phyloP scores from a whole-genome alignment of 2,113 vertebrate genomes.

The Penelope pileata region DNA sequence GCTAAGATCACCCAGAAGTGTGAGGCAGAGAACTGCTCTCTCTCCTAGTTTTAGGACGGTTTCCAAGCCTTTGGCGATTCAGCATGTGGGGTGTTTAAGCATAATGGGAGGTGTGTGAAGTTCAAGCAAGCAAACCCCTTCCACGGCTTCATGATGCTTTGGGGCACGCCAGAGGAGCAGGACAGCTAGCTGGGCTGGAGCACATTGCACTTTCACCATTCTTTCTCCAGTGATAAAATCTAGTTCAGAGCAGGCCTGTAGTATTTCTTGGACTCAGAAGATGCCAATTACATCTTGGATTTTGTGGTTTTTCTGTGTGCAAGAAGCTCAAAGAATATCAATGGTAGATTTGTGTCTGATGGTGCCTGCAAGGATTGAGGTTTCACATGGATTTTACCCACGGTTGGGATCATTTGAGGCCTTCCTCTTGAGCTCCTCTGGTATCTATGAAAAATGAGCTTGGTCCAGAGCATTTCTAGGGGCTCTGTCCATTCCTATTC shows the following conservation, averaged over 20 bases:
- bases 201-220: background rate
- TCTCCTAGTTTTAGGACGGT: background rate
- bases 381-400: background rate
- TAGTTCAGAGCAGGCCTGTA: background rate
- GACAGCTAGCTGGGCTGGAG: background rate
- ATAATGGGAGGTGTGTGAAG: background rate
- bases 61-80: background rate
- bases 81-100: accelerated
- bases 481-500: slow-evolving; percentile 5
- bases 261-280: background rate
- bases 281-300: background rate
- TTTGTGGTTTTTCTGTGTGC: background rate
- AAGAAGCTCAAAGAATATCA: background rate
- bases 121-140: background rate
- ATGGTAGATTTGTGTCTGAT: background rate
- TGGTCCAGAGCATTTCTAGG: background rate
- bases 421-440: background rate
- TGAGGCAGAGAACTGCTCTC: background rate
- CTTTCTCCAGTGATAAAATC: background rate
- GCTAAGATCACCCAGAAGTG: background rate
- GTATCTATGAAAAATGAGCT: background rate
- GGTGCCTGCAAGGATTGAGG: background rate
- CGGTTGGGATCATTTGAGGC: background rate
- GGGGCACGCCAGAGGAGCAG: background rate
- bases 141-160: background rate